Evolutionary conservation across 1,140 invertebrate species (phyloP).

Genomic region (Camponotus pennsylvanicus): DNA sequence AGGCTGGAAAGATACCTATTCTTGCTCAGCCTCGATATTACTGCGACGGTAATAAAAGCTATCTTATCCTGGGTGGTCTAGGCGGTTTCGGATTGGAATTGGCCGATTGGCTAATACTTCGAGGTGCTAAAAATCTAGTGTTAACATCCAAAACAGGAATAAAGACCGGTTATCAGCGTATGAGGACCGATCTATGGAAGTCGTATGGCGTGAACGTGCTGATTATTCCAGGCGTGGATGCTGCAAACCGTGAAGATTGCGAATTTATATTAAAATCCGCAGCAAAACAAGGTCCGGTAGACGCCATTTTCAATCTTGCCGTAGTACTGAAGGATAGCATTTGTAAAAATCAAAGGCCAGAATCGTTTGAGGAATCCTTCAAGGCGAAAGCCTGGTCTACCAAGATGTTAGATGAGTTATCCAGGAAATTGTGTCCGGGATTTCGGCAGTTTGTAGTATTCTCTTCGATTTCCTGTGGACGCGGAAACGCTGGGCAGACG

Average conservation of each 20-base stretch:
- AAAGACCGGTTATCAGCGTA: constrained; percentile 90
- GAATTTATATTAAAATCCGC: constrained; percentile 88
- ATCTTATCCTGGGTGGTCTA: constrained; percentile 89
- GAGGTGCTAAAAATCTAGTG: constrained; percentile 90
- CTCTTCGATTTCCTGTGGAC: constrained; percentile 92
- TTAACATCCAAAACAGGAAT: constrained; percentile 91
- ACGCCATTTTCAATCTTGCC: constrained; percentile 93
- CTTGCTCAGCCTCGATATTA: constrained; percentile 86
- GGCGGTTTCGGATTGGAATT: constrained; percentile 94
- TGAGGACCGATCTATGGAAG: constrained; percentile 85
- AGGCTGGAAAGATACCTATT: constrained; percentile 73
- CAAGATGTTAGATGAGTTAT: constrained; percentile 85
- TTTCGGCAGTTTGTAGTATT: constrained; percentile 89
- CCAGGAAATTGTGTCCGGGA: constrained; percentile 85
- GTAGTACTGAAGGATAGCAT: constrained; percentile 87
- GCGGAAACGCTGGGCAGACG: constrained; percentile 92
- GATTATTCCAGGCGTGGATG: constrained; percentile 84
- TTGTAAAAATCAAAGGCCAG: constrained; percentile 86
- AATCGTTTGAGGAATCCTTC: constrained; percentile 85
- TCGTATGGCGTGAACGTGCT: constrained; percentile 87
- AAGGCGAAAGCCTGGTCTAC: constrained; percentile 86
- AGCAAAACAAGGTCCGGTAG: constrained; percentile 88
- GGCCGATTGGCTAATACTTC: constrained; percentile 90
- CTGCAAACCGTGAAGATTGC: constrained; percentile 84
- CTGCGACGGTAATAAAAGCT: constrained; percentile 84